Base-by-base conservation (phyloP, 2,888 invertebrate species). In the Aelia acuminata region DNA sequence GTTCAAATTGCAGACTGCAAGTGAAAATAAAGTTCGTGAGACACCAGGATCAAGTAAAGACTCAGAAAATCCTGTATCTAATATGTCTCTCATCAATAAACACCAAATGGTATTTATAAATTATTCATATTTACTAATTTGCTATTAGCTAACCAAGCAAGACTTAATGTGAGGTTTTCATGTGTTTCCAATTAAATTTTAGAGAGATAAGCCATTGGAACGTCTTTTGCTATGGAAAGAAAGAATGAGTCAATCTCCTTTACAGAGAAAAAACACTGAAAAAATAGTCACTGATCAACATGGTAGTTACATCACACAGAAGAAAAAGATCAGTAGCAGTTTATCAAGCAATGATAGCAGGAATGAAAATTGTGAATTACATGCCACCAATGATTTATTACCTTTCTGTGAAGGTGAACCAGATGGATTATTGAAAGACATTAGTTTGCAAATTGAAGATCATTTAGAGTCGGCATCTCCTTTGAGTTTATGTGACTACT, bases 201-300 rank as follows among this genome's bases (percentile, higher is more conserved):
- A 96, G 96, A 94, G 97, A 48, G 97, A 97, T 93, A 97, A 97
- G 92, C 97, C 97, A 18, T 97, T 97, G 97, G 97, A 97, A 92
- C 94, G 97, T 43, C 93, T 97, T 89, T 93, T 97, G 85, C 97
- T 97, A 93, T 97, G 97, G 97, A 97, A 97, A 92, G 97, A 97
- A 93, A 94, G 97, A 91, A 97, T 98, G 97, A 93, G 97, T 91
- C 97, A 97, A 92, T 97, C 97, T 22, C 97, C 97, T 13, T 92
- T 97, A 91, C 97, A 97, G 35, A 94, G 97, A 90, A 97, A 97
- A 92, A 95, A 95, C 89, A 90, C 90, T 50, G 70, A 80, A 26
- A 88, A 39, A 57, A 47, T 75, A 39, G 75, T 35, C 43, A 39
- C 49, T 22, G 88, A 84, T 43, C 26, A 63, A 35, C 85, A n/a